Percentiles rank a stretch among this genome's conserved stretches.
Evolutionary conservation across 2,797 vertebrate species (phyloP).

Genomic region (Crax fasciolata): DNA sequence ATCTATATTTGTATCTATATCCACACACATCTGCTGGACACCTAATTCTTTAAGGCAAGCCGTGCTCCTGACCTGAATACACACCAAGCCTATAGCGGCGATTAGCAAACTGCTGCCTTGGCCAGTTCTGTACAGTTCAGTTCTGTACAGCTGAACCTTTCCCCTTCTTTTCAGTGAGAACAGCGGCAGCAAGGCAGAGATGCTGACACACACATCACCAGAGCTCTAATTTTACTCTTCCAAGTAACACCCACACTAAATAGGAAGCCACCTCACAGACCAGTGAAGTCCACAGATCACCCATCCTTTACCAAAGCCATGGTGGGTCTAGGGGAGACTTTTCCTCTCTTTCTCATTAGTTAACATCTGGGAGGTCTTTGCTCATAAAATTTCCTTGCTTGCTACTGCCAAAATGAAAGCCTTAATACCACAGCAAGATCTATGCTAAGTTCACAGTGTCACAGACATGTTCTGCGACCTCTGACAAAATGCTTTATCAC

Average conservation of each 20-base stretch:
- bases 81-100: fast-evolving
- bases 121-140: background rate
- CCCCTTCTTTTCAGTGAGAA: background rate
- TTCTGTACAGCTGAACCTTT: background rate
- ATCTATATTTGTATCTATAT: background rate
- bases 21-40: fast-evolving
- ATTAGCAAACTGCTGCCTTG: background rate
- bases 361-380: background rate
- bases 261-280: background rate
- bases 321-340: background rate
- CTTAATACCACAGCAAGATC: background rate
- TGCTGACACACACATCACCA: fast-evolving
- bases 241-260: background rate
- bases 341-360: background rate
- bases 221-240: background rate
- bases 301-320: background rate
- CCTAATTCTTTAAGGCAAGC: background rate
- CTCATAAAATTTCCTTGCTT: background rate
- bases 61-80: background rate
- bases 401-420: conserved; percentile 14
- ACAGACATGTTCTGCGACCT: background rate
- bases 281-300: background rate
- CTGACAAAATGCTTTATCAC: background rate
- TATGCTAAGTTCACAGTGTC: background rate
- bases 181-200: background rate